These are phyloP conservation scores for Mythimna vitellina DNA, from an alignment of 2,888 invertebrate genomes.

Conservation along the genomic window DNA sequence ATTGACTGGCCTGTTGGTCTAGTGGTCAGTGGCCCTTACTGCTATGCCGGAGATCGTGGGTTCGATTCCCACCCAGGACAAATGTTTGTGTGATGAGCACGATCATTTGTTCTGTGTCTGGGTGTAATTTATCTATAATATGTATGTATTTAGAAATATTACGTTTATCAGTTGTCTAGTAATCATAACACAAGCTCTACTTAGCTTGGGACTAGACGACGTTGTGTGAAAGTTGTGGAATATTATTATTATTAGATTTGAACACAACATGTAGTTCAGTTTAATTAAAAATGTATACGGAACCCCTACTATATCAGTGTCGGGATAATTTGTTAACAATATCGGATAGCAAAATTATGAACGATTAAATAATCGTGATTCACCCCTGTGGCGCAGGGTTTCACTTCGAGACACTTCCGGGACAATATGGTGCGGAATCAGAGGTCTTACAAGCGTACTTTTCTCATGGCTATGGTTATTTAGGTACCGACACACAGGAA, in stretches of 20 bases:
- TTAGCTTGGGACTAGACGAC: too few relatives aligned
- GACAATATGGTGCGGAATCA: slow-evolving; percentile 81
- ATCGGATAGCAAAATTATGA: slow-evolving; percentile 67
- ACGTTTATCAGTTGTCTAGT: too few relatives aligned
- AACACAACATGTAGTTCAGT: background rate
- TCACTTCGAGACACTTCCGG: slow-evolving; percentile 74
- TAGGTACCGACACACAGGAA: slow-evolving; percentile 73
- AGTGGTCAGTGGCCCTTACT: too few relatives aligned
- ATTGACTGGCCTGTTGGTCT: too few relatives aligned
- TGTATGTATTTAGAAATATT: too few relatives aligned
- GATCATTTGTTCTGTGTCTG: too few relatives aligned
- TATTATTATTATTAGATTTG: background rate
- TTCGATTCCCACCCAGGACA: too few relatives aligned
- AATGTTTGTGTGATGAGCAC: too few relatives aligned
- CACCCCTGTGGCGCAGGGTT: slow-evolving; percentile 75
- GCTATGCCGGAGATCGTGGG: too few relatives aligned
- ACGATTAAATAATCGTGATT: slow-evolving; percentile 79
- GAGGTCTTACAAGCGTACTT: slow-evolving; percentile 84
- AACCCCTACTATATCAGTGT: slow-evolving; percentile 28
- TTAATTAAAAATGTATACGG: slow-evolving; percentile 23
- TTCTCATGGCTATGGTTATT: slow-evolving; percentile 78
- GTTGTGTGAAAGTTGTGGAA: too few relatives aligned
- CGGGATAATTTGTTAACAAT: slow-evolving; percentile 43
- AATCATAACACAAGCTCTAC: too few relatives aligned
- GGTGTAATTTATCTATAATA: too few relatives aligned